Conservation (phyloP, 2,113 vertebrate genomes). For the Dascyllus trimaculatus region DNA sequence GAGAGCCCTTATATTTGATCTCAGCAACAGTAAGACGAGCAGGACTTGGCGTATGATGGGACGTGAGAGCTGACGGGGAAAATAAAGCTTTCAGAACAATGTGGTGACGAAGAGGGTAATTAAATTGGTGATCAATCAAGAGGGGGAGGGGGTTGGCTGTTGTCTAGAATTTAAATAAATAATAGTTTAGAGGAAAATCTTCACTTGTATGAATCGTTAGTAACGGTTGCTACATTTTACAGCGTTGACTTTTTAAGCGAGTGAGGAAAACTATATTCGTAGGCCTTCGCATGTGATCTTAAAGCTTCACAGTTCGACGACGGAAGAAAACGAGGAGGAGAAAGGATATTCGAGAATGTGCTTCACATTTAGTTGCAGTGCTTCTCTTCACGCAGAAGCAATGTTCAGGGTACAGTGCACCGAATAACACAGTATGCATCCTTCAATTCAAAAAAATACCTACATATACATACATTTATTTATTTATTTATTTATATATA, state of each 20-base stretch:
- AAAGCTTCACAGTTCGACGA: slow-evolving; percentile 57
- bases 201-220: neutral
- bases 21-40: slow-evolving; percentile 63
- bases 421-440: slow-evolving; percentile 36
- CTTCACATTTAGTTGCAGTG: slow-evolving; percentile 60
- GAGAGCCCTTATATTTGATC: slow-evolving; percentile 82
- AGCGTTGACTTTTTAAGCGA: slow-evolving; percentile 41
- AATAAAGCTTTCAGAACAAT: neutral
- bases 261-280: slow-evolving; percentile 30
- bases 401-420: slow-evolving; percentile 53
- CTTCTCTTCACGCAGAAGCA: slow-evolving; percentile 54
- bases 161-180: slow-evolving; percentile 5
- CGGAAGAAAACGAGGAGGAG: neutral
- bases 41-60: slow-evolving; percentile 46
- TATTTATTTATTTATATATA: slow-evolving; percentile 33
- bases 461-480: slow-evolving; percentile 42
- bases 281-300: slow-evolving; percentile 6
- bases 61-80: slow-evolving; percentile 20
- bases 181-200: neutral
- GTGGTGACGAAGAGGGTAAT: neutral
- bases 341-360: slow-evolving; percentile 55
- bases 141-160: neutral
- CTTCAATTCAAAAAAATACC: slow-evolving; percentile 69
- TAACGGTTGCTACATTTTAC: slow-evolving; percentile 60
- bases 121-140: slow-evolving; percentile 2